Evolutionary conservation across 2,113 vertebrate species (phyloP), one percentile per base, ranked within the genome.

Genomic region (Jaculus jaculus): DNA sequence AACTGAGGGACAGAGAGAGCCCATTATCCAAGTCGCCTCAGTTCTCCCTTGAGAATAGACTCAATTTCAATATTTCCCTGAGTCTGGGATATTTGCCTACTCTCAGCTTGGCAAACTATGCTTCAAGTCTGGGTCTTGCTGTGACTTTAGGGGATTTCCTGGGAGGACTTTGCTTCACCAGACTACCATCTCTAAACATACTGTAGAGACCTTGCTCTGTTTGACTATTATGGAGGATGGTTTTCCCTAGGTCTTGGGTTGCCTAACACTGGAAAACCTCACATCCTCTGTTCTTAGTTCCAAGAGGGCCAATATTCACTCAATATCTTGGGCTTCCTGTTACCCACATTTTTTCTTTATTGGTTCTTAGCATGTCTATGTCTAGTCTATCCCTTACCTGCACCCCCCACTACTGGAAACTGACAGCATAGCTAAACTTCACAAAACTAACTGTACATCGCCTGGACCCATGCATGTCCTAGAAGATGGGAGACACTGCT

Each of bases 401-500:
- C n/a, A 66, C 30, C 20, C 47, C 17, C 34, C 32, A 24, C 21
- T 61, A 26, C n/a, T 63, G 32, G 72, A 60, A 78, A 68, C 28
- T 60, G 26, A 47, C 3, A 74, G 51, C 21, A 32, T 32, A 37
- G 20, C 13, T 68, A 61, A 65, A 51, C 32, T 63, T 82, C 51
- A 91, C 30, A 73, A 66, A 68, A 58, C 26, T 78, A 34, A 72
- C 54, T 58, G 58, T 18, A 28, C 21, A 6, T 18, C 34, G 74
- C 26, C 24, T 54, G 58, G 23, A 94, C 32, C 23, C 51, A 58
- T 42, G 37, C 15, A 37, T 16, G n/a, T 82, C 37, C 28, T 72
- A 68, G 77, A 71, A 84, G 16, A 42, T 17, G 30, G 90, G 73
- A 94, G 87, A 65, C 60, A n/a, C 23, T 77, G 47, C 37, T 90